These are phyloP conservation scores for human (Homo sapiens) DNA, from an alignment of 2,113 vertebrate genomes.

Conservation along the genomic window GRCh38 chr6:124481501-124482000, in stretches of 20 bases:
- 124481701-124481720: constrained; percentile 17
- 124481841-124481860: not conserved
- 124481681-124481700: not conserved
- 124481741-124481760: not conserved
- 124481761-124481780: not conserved
- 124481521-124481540: not conserved
- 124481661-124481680: not conserved
- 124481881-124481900: not conserved
- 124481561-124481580: not conserved
- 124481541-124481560: not conserved
- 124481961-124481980: not conserved
- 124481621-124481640: not conserved
- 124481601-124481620: not conserved
- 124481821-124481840: not conserved
- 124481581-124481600: not conserved
- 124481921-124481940: not conserved
- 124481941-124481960: not conserved
- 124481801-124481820: not conserved
- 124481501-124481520: not conserved
- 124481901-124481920: not conserved
- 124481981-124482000: not conserved
- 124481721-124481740: not conserved
- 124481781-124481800: not conserved
- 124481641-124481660: not conserved
- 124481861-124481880: rapidly evolving